Conservation (phyloP, 1,140 invertebrate species). For the Scaptomyza montana region DNA sequence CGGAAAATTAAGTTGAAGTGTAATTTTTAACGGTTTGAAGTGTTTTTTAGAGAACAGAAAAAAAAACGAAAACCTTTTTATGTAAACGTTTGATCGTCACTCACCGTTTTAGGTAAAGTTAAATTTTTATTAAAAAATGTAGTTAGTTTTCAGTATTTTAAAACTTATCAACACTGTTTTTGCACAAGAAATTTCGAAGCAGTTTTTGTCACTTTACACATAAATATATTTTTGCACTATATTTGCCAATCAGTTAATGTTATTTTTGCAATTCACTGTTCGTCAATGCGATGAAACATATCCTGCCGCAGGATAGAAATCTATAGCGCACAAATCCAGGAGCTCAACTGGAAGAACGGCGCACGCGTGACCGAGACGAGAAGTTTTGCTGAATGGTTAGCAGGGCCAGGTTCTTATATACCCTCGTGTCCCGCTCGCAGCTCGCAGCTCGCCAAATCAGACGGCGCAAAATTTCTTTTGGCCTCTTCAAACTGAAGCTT, state of each 20-base stretch:
- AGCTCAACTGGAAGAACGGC: constrained; percentile 52
- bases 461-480: constrained; percentile 67
- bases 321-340: constrained; percentile 15
- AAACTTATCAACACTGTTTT: constrained; percentile 6
- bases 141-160: not conserved
- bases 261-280: constrained; percentile 17
- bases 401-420: constrained; percentile 74
- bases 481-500: constrained; percentile 37
- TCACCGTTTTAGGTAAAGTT: constrained; percentile 24
- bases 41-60: not conserved
- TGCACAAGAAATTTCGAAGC: constrained; percentile 4
- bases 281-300: constrained; percentile 15
- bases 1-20: not conserved
- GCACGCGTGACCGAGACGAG: constrained; percentile 76
- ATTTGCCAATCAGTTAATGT: not conserved
- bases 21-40: not conserved
- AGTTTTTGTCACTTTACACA: constrained; percentile 11
- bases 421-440: constrained; percentile 61
- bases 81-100: constrained; percentile 9
- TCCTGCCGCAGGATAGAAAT: constrained; percentile 63
- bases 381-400: constrained; percentile 67
- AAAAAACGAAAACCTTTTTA: too few relatives aligned
- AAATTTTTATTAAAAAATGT: not conserved
- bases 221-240: not conserved
- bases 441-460: constrained; percentile 22